phyloP scores from a whole-genome alignment of 2,888 invertebrate species.

The Nemapogon koenigi region DNA sequence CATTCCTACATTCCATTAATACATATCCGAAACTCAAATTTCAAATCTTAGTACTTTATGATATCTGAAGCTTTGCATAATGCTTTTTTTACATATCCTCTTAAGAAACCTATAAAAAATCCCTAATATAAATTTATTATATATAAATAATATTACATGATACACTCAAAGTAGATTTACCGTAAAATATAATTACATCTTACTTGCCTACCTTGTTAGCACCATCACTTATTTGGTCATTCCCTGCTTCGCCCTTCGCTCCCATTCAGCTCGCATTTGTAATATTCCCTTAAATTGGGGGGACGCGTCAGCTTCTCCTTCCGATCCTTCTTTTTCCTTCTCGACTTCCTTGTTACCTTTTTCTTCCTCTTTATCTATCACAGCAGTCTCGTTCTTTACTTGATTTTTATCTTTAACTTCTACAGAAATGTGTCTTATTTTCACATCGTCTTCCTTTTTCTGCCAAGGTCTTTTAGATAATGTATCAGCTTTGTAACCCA shows the following conservation, averaged over 20 bases:
- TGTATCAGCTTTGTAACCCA: conserved; percentile 52
- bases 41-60: too few species aligned
- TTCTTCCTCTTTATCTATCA: conserved; percentile 46
- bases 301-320: conserved; percentile 42
- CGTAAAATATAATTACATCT: too few species aligned
- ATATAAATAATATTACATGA: too few species aligned
- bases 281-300: conserved; percentile 75
- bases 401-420: conserved; percentile 34
- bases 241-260: conserved; percentile 76
- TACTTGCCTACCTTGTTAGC: conserved; percentile 34
- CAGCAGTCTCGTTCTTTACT: conserved; percentile 32
- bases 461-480: conserved; percentile 50
- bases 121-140: too few species aligned
- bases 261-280: conserved; percentile 80
- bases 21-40: too few species aligned
- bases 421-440: conserved; percentile 26
- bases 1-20: too few species aligned
- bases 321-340: conserved; percentile 34
- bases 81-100: too few species aligned
- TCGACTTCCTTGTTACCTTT: conserved; percentile 35
- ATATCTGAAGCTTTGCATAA: too few species aligned
- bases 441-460: conserved; percentile 37
- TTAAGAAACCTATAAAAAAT: too few species aligned
- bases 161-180: too few species aligned
- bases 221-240: conserved; percentile 64